Evolutionary conservation across 2,797 vertebrate genomes (phyloP), one percentile per base, ranked within the genome.

Genomic region (Sebastes paucispinis): DNA sequence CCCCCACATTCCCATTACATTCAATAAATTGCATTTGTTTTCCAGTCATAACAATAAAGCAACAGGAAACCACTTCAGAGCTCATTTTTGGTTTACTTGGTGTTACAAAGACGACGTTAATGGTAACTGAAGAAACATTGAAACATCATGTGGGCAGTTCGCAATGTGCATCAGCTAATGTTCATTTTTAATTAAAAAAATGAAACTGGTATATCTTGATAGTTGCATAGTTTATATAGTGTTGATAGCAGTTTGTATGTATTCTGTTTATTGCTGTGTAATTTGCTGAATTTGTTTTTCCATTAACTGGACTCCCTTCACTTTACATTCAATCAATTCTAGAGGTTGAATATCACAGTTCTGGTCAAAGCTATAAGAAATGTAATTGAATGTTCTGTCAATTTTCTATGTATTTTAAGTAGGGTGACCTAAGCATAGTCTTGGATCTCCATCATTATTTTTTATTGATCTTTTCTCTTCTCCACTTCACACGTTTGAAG

Each of bases 361-460:
- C 24, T 8, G 7, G 13, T 22, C 2, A 2, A 24, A 54, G 68
- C 75, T 59, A 43, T 80, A 25, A 63, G 7, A 86, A 62, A 75
- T 72, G 5, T 0, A 63, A 82, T 34, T 63, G 66, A 91, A 80
- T 55, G 52, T 79, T 80, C 60, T 34, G 79, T 93, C 89, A 87
- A 82, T 91, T 84, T 89, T 85, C 86, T 47, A 85, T 87, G 82
- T 88, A 84, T 89, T 87, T 86, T 90, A 91, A 89, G 50, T 77
- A 88, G 80, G 29, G 1, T 84, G 81, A 86, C 75, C 84, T 20
- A 25, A 80, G 69, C 83, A 65, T 16, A 36, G 25, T 43, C 77
- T 77, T 76, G 57, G 22, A 69, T 68, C 27, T 57, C 73, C 47
- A 22, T 80, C 32, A 88, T 76, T 66, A 52, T 77, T 52, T 66